Base-by-base conservation (phyloP, 2,113 vertebrate species). In the Oplegnathus fasciatus region DNA sequence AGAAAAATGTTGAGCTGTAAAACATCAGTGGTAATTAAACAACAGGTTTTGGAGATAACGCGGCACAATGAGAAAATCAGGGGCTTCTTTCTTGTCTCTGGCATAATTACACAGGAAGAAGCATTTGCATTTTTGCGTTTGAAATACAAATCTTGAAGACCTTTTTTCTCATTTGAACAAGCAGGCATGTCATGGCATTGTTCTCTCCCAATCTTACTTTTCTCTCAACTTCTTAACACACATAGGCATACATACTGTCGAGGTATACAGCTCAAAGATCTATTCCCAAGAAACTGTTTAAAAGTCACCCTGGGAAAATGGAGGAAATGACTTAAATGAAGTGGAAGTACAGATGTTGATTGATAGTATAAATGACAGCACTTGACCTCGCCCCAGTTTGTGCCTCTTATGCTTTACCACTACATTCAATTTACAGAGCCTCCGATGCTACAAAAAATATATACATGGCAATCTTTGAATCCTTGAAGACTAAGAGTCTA, bases 1-100 rank as follows among this genome's bases (percentile, higher is more conserved):
- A 17, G 62, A 62, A 28, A 78, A 72, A 69, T 50, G 13, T 76
- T n/a, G 18, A 32, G 48, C 71, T 50, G 58, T 50, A 54, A 83
- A 85, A 64, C 32, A 81, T 58, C 13, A 67, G 28, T 11, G 48
- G 50, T 60, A 57, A 65, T 69, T 26, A 66, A 64, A 60, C 57
- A 73, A 34, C 10, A 70, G 30, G 42, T 22, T 68, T 30, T 30
- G 17, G 7, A 30, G 37, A 40, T 40, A 55, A 58, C 7, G 8
- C 10, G n/a, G 58, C 57, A n/a, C 17, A 57, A 55, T 57, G 37
- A 64, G 44, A 83, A 73, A 46, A 34, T 50, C 22, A 70, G 30
- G 6, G 3, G 9, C 57, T 75, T 71, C 48, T 78, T 70, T 66
- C n/a, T 58, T n/a, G 13, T 79, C 3, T 58, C 5, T 28, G 34